Percentiles rank a stretch among this genome's conserved stretches.
These are phyloP conservation scores for Xestia c-nigrum DNA, from an alignment of 2,888 invertebrate species.

Conservation along the genomic window DNA sequence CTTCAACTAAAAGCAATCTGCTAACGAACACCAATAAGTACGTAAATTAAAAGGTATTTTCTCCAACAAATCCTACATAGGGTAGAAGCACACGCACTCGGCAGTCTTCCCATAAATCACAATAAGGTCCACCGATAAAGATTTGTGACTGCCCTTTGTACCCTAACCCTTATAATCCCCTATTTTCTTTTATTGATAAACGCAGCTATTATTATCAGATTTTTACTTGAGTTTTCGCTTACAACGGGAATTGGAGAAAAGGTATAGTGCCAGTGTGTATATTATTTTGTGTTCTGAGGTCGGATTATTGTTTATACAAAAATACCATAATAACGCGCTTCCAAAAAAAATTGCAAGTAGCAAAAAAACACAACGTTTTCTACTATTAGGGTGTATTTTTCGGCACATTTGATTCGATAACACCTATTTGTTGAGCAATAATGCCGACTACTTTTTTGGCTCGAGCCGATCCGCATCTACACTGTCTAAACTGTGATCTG, in stretches of 20 bases:
- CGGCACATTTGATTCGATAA: neutral
- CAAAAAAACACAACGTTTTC: neutral
- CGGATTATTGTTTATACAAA: neutral
- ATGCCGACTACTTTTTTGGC: neutral
- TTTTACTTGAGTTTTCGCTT: constrained; percentile 62
- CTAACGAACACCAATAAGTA: constrained; percentile 12
- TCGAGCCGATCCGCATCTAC: neutral
- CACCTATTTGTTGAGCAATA: neutral
- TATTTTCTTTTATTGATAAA: constrained; percentile 76
- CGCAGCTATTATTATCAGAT: constrained; percentile 65
- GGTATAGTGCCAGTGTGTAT: neutral
- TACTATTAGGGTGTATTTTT: neutral
- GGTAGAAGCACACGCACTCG: constrained; percentile 51
- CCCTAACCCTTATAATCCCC: constrained; percentile 71
- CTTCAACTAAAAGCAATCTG: neutral
- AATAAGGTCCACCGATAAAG: constrained; percentile 73
- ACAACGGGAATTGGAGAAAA: constrained; percentile 34
- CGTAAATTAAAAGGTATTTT: constrained; percentile 60
- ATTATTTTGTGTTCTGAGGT: constrained; percentile 1
- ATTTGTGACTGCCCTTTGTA: constrained; percentile 75
- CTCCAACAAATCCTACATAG: constrained; percentile 54
- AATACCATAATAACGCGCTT: neutral
- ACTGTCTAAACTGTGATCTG: neutral
- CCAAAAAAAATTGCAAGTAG: neutral
- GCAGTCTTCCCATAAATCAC: constrained; percentile 62